Evolutionary conservation across 2,797 vertebrate genomes (phyloP).

Genomic region (Falco rusticolus): DNA sequence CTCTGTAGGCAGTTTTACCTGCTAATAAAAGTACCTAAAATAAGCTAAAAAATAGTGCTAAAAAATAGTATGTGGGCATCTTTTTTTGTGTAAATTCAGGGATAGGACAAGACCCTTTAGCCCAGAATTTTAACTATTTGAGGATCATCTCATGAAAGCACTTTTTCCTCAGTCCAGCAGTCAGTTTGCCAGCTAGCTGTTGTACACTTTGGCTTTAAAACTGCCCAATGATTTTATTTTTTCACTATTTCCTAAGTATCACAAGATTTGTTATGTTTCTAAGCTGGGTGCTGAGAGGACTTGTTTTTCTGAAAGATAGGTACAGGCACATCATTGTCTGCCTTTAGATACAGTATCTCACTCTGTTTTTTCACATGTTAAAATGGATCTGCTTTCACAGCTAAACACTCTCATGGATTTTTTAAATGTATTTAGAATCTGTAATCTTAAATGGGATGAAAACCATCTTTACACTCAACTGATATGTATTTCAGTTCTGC

Average conservation of each 20-base stretch:
- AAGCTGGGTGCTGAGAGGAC: neutral
- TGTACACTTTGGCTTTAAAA: too few species aligned
- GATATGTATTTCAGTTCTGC: neutral
- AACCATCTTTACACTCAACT: neutral
- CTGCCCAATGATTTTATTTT: too few species aligned
- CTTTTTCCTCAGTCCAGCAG: neutral
- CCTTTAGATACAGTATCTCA: neutral
- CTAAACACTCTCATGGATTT: fast-evolving
- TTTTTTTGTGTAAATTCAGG: neutral
- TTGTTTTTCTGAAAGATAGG: neutral
- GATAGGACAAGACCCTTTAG: neutral
- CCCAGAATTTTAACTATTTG: neutral
- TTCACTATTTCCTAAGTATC: too few species aligned
- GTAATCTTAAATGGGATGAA: neutral
- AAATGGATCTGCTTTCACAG: neutral
- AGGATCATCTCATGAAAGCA: neutral
- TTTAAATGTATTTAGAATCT: neutral
- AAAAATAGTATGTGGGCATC: neutral
- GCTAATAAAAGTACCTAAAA: neutral
- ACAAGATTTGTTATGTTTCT: neutral
- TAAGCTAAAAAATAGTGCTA: neutral
- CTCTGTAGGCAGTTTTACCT: neutral
- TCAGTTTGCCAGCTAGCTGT: neutral
- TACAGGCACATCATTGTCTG: neutral
- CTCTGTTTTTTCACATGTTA: neutral